A percentile compares a stretch with the other conserved stretches of the same genome.
phyloP scores from a whole-genome alignment of 2,888 invertebrate species.

The Mylabris sibirica region DNA sequence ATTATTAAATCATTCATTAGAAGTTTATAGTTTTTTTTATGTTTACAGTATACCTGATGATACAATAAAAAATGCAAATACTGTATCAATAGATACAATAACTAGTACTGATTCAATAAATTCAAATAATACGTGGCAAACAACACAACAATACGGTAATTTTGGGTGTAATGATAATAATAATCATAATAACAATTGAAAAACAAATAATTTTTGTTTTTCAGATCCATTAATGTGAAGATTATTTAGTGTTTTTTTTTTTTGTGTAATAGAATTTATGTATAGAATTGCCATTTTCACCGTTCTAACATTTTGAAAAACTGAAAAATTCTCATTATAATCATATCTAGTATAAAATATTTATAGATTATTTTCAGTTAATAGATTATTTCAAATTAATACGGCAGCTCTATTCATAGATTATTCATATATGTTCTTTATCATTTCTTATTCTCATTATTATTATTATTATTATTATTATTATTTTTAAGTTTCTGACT shows the following conservation, averaged over 20 bases:
- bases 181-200: conserved; percentile 51
- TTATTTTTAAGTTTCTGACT: conserved; percentile 44
- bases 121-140: conserved; percentile 61
- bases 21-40: conserved; percentile 29
- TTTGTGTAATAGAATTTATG: conserved; percentile 26
- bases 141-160: conserved; percentile 57
- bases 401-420: conserved; percentile 50
- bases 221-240: conserved; percentile 61
- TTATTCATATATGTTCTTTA: conserved; percentile 37
- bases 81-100: conserved; percentile 57
- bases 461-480: conserved; percentile 33
- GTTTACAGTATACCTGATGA: conserved; percentile 57
- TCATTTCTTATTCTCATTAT: background rate
- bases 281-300: conserved; percentile 45
- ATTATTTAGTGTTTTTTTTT: conserved; percentile 35
- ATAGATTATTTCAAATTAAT: conserved; percentile 34
- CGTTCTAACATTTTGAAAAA: background rate
- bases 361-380: conserved; percentile 30
- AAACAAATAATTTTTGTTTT: conserved; percentile 51
- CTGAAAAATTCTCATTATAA: background rate
- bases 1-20: conserved; percentile 9
- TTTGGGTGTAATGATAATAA: conserved; percentile 54
- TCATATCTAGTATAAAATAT: background rate
- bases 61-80: conserved; percentile 60
- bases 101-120: conserved; percentile 59